Base-by-base conservation (phyloP, 2,113 vertebrate species). In the Clinocottus analis region DNA sequence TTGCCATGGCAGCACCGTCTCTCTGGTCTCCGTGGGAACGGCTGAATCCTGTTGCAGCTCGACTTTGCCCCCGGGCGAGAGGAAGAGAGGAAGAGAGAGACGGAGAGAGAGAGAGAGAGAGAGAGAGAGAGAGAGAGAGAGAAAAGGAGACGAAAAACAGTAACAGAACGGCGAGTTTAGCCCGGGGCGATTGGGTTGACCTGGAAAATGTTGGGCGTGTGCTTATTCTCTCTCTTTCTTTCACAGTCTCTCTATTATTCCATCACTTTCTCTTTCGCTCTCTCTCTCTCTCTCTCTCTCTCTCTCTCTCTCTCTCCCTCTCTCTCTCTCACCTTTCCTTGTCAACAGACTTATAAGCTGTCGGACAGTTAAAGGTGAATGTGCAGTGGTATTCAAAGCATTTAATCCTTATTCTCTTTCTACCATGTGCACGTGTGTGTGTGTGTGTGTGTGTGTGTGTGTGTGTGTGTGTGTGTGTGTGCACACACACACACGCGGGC, bases 1-100 rank as follows among this genome's bases (percentile, higher is more conserved):
- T 94, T 94, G 93, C 93, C 92, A 94, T 95, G 92, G 94, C 64
- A 94, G 93, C 93, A 61, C 89, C 85, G 85, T 94, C 90, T 94
- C 91, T 89, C 87, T 75, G 60, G 93, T 94, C 94, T 94, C 94
- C 83, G 90, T 94, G 93, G 93, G 93, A 95, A 95, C 92, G 86
- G 88, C 88, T 92, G 92, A 94, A 94, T 94, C 91, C 93, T 92
- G 90, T 93, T 92, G 94, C 93, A 91, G 90, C 85, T 92, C 76
- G 85, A 92, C 91, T 94, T 92, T 90, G 88, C 90, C 91, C 90
- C 83, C 67, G 78, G 89, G 93, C 79, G 63, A 72, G 77, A 78
- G 63, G 70, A 66, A 60, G 81, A 84, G 62, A 69, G 72, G 58
- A 39, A 37, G 58, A 23, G 63, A 70, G 43, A 45, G 66, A 55